Evolutionary conservation across 2,113 vertebrate genomes (phyloP).

Genomic region (Prolemur simus): DNA sequence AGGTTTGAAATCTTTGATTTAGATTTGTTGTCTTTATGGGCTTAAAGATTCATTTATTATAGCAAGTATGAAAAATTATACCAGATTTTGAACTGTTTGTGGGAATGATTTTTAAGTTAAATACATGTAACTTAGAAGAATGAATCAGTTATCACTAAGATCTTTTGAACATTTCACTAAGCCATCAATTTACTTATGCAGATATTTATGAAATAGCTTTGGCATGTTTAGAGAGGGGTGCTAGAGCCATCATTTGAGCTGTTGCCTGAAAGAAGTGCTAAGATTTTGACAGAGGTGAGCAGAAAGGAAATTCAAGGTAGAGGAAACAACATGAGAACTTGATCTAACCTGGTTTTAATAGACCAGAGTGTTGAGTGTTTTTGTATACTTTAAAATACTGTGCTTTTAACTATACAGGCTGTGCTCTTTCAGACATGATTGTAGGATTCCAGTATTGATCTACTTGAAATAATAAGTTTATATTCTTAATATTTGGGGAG

Average conservation of each 20-base stretch:
- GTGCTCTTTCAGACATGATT: not conserved
- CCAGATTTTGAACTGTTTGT: slow-evolving; percentile 43
- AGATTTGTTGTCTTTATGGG: not conserved
- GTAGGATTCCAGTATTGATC: not conserved
- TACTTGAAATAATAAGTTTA: not conserved
- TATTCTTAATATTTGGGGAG: slow-evolving; percentile 23
- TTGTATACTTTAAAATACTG: slow-evolving; percentile 31
- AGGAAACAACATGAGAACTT: not conserved
- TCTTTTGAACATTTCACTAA: slow-evolving; percentile 34
- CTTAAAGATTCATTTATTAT: not conserved
- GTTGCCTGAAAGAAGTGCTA: not conserved
- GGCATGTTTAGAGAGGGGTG: not conserved
- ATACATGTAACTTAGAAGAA: slow-evolving; percentile 24
- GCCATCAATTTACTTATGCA: slow-evolving; percentile 4
- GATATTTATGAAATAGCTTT: slow-evolving; percentile 37
- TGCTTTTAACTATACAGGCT: not conserved
- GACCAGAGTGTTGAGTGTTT: not conserved
- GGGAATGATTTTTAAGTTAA: slow-evolving; percentile 49
- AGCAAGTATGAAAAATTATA: not conserved
- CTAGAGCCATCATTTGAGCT: not conserved
- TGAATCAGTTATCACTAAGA: not conserved
- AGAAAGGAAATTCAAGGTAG: slow-evolving; percentile 43
- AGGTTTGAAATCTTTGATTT: slow-evolving; percentile 51
- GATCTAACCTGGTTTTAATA: slow-evolving; percentile 28
- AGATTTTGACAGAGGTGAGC: slow-evolving; percentile 48